These are phyloP conservation scores for Scrobipalpa atriplicella DNA, from an alignment of 2,888 invertebrate genomes.

Conservation along the genomic window DNA sequence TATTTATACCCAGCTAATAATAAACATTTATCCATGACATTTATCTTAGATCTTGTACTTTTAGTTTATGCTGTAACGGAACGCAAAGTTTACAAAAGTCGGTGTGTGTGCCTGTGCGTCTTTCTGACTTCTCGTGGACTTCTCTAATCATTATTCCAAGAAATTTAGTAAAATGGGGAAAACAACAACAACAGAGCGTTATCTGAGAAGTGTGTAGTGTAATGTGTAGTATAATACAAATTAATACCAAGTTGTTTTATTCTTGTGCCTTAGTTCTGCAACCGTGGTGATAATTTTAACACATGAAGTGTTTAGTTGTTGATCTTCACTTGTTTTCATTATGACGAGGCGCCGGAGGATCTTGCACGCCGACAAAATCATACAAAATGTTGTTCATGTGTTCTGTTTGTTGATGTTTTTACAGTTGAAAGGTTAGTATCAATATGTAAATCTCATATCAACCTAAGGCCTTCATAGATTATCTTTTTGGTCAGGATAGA, in stretches of 20 bases:
- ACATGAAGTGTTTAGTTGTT: conserved; percentile 27
- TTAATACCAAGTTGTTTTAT: conserved; percentile 6
- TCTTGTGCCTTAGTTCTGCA: conserved; percentile 31
- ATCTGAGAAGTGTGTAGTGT: background rate
- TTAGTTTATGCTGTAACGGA: conserved; percentile 19
- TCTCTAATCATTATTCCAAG: conserved; percentile 17
- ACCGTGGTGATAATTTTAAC: conserved; percentile 27
- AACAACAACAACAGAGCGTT: conserved; percentile 4
- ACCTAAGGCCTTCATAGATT: background rate
- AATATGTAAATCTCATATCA: background rate
- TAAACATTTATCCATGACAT: too few relatives aligned
- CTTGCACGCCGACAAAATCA: conserved; percentile 76
- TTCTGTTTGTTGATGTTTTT: conserved; percentile 79
- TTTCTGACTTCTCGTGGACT: conserved; percentile 24
- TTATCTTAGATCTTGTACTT: background rate
- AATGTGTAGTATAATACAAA: background rate
- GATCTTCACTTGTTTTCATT: conserved; percentile 72
- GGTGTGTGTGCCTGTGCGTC: conserved; percentile 24
- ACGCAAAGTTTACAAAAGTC: conserved; percentile 25
- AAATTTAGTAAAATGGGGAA: background rate
- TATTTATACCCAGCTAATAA: too few relatives aligned
- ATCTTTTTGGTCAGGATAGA: background rate
- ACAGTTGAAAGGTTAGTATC: conserved; percentile 67
- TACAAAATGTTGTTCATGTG: conserved; percentile 71
- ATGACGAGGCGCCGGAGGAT: conserved; percentile 80